Base-by-base conservation (phyloP, 2,888 invertebrate genomes). In the Liopterus haemorrhoidalis region DNA sequence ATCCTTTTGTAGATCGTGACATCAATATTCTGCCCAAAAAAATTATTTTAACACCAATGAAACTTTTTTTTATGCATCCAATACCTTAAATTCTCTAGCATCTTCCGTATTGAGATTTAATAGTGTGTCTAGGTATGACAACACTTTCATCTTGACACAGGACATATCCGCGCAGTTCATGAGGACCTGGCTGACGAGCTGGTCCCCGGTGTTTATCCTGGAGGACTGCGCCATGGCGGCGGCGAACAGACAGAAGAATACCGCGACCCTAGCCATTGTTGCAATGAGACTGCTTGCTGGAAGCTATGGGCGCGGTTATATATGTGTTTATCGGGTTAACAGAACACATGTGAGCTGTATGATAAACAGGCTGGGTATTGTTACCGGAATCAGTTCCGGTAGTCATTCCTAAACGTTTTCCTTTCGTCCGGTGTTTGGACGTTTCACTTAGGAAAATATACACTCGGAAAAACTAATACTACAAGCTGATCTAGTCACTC, bases 61-160 rank as follows among this genome's bases (percentile, higher is more conserved):
- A 28, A 28, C 5, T 28, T 4, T 28, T 4, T 5, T 4, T n/a
- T 28, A 11, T 28, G 4, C 28, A 28, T 11, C 15, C 15, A 32
- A 46, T 56, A 67, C 66, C 65, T 67, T 62, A 21, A 56, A 71
- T 49, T 76, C 76, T 52, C 81, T 74, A 31, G 76, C 73, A 40
- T 76, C 73, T 56, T 81, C 79, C 42, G 75, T 73, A 45, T 70
- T 68, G 24, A 80, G 70, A 56, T 81, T 81, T 48, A 82, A 67
- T 44, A 82, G 71, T 27, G 78, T 79, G 66, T 87, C 85, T 70
- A 89, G 70, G 68, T 81, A 87, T 42, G 75, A 76, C 20, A 89
- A 71, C 58, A 87, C 82, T 69, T 85, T 82, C 66, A 78, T 76
- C 70, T 86, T 86, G 55, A 87, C 74, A 59, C 87, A 88, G 33